phyloP scores from a whole-genome alignment of 2,797 vertebrate species.

The Eleutherodactylus coqui region DNA sequence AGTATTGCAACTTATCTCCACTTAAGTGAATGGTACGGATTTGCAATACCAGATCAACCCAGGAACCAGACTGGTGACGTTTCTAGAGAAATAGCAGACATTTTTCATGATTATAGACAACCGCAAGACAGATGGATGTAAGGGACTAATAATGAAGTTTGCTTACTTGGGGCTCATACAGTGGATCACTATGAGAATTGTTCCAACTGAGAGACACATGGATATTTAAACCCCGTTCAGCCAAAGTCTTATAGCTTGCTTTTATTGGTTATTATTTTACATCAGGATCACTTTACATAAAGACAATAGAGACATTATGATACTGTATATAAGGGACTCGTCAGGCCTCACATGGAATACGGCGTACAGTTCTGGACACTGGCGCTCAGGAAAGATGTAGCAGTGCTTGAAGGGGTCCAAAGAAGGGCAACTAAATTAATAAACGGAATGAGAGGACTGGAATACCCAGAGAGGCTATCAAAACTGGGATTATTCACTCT shows the following conservation, averaged over 20 bases:
- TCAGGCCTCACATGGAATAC: too few relatives aligned
- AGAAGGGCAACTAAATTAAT: too few relatives aligned
- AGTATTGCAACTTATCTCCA: neutral
- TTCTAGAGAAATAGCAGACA: neutral
- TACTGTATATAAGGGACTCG: too few relatives aligned
- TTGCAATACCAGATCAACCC: neutral
- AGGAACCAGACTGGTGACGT: neutral
- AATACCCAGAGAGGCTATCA: too few relatives aligned
- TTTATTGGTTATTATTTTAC: neutral
- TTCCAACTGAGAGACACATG: neutral
- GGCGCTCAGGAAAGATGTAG: too few relatives aligned
- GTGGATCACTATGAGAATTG: neutral
- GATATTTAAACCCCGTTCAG: neutral
- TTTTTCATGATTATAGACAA: neutral
- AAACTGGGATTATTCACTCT: too few relatives aligned
- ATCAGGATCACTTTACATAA: slow-evolving; percentile 18
- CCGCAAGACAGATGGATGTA: neutral
- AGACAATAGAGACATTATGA: slow-evolving; percentile 34
- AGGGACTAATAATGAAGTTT: neutral
- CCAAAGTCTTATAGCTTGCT: neutral
- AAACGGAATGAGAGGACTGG: too few relatives aligned
- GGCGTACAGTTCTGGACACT: too few relatives aligned
- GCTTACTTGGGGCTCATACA: neutral
- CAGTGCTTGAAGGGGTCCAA: too few relatives aligned
- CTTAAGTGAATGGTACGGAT: too few relatives aligned